Base-by-base conservation (phyloP, 2,888 invertebrate species). In the Lepidocyrtinus sp. region DNA sequence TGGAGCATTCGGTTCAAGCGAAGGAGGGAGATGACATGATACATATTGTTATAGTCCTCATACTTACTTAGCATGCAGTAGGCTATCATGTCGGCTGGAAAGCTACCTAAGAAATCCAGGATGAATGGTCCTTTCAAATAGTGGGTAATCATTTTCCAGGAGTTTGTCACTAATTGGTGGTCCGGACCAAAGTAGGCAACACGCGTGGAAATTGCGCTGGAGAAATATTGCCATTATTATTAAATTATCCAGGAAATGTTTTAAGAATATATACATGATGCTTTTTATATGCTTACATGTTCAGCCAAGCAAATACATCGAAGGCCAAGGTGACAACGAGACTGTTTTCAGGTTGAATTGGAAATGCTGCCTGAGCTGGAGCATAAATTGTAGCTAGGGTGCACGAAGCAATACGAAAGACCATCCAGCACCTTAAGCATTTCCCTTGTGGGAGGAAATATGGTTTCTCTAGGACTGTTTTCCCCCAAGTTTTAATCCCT, bases 231-330 rank as follows among this genome's bases (percentile, higher is more conserved):
- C n/a, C n/a, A n/a, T n/a, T n/a, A n/a, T n/a, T n/a, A n/a, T n/a
- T n/a, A n/a, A n/a, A n/a, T 24, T 3, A 64, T 64, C 9, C 7
- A 21, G n/a, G 7, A 64, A 21, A 64, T 64, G 62, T 64, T 3
- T 46, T 2, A 12, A 1, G n/a, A 24, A 62, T 17, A n/a, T 62
- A 27, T 19, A 46, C 17, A 45, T 45, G n/a, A n/a, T n/a, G n/a
- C n/a, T n/a, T n/a, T n/a, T n/a, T n/a, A n/a, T n/a, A n/a, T n/a
- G n/a, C 36, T 63, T 65, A 84, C 82, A 86, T 76, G 63, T 86
- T 85, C 36, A 78, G 50, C 83, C 84, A 85, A 1, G 85, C 85
- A 17, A 86, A 36, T 1, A 84, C 27, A 61, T 86, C 86, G 24
- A 84, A 82, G 9, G 64, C 1, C 0, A 84, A 45, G 15, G 79